Percentiles rank a stretch among this genome's conserved stretches.
Conservation (phyloP, 1,140 invertebrate species). For the Phortica variegata region DNA sequence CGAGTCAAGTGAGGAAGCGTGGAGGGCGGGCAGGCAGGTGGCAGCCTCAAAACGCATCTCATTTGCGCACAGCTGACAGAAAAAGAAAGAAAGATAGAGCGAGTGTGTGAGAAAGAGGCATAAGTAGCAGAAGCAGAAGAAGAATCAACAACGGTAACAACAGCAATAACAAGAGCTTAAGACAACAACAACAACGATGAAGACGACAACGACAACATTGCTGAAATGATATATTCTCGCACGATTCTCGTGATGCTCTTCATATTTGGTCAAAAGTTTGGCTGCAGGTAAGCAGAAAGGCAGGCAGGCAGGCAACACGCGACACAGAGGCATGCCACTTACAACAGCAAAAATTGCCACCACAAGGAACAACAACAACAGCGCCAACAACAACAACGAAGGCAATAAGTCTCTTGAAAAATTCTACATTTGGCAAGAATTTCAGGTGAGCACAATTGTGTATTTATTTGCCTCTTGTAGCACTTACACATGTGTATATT, state of each 20-base stretch:
- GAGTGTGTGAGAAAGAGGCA: too few relatives aligned
- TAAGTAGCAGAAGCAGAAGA: too few relatives aligned
- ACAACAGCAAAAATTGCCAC: conserved; percentile 47
- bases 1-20: too few relatives aligned
- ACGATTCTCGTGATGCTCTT: conserved; percentile 53
- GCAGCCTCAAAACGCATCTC: background rate
- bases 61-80: background rate
- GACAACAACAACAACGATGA: background rate
- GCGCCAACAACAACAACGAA: conserved; percentile 20
- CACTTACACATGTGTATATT: conserved; percentile 42
- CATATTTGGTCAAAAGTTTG: conserved; percentile 49
- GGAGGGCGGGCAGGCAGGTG: too few relatives aligned
- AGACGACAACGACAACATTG: conserved; percentile 19
- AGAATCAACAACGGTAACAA: too few relatives aligned
- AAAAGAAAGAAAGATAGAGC: too few relatives aligned
- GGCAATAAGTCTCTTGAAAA: conserved; percentile 36
- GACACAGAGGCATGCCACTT: too few relatives aligned
- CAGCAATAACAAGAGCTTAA: too few relatives aligned
- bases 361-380: conserved; percentile 45
- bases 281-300: too few relatives aligned
- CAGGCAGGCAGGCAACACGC: too few relatives aligned
- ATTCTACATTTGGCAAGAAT: conserved; percentile 53
- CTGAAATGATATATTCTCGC: conserved; percentile 40
- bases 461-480: conserved; percentile 18
- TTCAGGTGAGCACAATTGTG: conserved; percentile 30